phyloP scores from a whole-genome alignment of 2,888 invertebrate genomes.

The Electrophaes corylata region DNA sequence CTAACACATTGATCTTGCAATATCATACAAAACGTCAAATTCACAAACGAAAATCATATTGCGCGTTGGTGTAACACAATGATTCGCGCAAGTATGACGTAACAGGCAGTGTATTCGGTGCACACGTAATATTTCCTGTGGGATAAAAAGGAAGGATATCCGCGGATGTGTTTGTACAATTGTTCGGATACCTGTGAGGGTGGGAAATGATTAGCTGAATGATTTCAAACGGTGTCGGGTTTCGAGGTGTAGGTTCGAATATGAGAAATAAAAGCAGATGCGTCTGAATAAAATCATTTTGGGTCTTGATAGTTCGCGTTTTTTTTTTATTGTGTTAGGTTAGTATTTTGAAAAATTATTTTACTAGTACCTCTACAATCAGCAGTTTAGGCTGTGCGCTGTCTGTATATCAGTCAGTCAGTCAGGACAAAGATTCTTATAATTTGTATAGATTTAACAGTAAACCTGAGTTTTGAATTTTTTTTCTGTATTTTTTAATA shows the following conservation, averaged over 20 bases:
- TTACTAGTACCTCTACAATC: too few relatives aligned
- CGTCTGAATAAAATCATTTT: too few relatives aligned
- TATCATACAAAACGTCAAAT: neutral
- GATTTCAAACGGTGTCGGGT: slow-evolving; percentile 20
- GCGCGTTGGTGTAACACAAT: neutral
- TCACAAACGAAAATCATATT: slow-evolving; percentile 3
- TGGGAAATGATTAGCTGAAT: slow-evolving; percentile 29
- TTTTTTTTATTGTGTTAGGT: too few relatives aligned
- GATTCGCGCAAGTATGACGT: neutral
- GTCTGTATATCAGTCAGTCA: too few relatives aligned
- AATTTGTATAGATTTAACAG: too few relatives aligned
- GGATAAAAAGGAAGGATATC: slow-evolving; percentile 26
- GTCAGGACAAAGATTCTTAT: too few relatives aligned
- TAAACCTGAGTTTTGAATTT: too few relatives aligned
- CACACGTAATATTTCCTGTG: neutral
- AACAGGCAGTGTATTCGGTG: slow-evolving; percentile 8
- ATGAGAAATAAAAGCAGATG: neutral
- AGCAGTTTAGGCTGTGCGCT: too few relatives aligned
- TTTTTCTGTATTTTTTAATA: too few relatives aligned
- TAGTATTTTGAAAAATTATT: too few relatives aligned
- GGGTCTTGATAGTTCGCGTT: too few relatives aligned
- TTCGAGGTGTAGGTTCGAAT: slow-evolving; percentile 1
- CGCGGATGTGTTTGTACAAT: slow-evolving; percentile 38
- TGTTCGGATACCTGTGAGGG: slow-evolving; percentile 34
- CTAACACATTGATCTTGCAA: neutral